phyloP scores from a whole-genome alignment of 1,140 invertebrate genomes.

The Diorhabda carinulata region DNA sequence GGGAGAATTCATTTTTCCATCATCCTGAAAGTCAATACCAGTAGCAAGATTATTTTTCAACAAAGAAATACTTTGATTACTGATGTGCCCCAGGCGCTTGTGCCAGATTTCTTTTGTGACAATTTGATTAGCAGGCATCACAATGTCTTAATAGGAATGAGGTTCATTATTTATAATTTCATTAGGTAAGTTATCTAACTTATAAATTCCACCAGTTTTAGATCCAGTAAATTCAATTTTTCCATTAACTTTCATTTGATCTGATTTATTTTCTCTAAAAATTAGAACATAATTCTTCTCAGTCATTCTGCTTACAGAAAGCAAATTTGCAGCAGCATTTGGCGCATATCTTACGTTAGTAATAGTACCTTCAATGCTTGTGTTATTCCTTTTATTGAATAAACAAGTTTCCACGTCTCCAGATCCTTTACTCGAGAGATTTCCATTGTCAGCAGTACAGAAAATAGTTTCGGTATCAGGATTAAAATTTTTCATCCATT shows the following conservation, averaged over 20 bases:
- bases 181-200: constrained; percentile 23
- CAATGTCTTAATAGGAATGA: constrained; percentile 5
- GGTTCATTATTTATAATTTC: too few relatives aligned
- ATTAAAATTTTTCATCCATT: constrained; percentile 16
- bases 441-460: too few relatives aligned
- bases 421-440: too few relatives aligned
- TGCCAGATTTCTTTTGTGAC: constrained; percentile 30
- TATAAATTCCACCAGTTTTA: constrained; percentile 34
- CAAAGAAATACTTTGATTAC: constrained; percentile 23
- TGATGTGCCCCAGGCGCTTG: constrained; percentile 38
- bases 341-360: constrained; percentile 25
- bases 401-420: too few relatives aligned
- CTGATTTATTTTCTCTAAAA: too few relatives aligned
- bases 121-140: constrained; percentile 25
- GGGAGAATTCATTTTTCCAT: constrained; percentile 13
- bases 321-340: constrained; percentile 7
- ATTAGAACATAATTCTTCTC: too few relatives aligned
- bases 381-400: constrained; percentile 5
- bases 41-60: constrained; percentile 21
- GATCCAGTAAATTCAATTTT: too few relatives aligned
- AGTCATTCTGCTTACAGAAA: too few relatives aligned
- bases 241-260: too few relatives aligned
- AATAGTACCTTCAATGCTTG: not conserved
- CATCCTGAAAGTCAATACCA: constrained; percentile 7
- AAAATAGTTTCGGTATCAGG: too few relatives aligned